Evolutionary conservation across 1,140 invertebrate genomes (phyloP), one percentile per base, ranked within the genome.

Genomic region (Chionoecetes opilio): DNA sequence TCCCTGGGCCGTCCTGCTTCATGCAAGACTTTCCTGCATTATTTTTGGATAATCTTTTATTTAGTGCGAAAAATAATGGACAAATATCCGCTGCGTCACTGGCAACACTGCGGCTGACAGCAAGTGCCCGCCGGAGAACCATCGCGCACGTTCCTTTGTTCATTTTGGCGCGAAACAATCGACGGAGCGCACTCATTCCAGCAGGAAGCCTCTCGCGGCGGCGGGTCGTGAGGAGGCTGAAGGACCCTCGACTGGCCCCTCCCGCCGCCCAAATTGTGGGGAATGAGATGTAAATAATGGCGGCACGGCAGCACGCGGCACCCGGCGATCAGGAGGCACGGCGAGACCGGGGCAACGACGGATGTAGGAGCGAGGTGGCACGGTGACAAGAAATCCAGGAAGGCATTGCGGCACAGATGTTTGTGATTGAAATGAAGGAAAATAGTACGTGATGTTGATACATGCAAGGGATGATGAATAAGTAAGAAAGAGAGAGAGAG

Each of bases 161-260:
- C 93, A 94, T 91, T 94, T 94, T 94, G 88, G 89, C 93, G 93
- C 75, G 89, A 94, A 94, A 94, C 93, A 94, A 94, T 94, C 93
- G 93, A 38, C 31, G 89, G 89, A 37, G 93, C 89, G 53, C 89
- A 94, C 93, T 94, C 93, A 94, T 94, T 94, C 91, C 91, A 82
- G 93, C 93, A 75, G 75, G 93, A 93, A 86, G 53, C 34, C 88
- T 9, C 63, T 41, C 88, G 75, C 26, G 37, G 17, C 8, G 29
- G 75, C n/a, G 85, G 88, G 84, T 84, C 37, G 75, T 84, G 93
- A 91, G 89, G 38, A 86, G 87, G 37, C 37, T 94, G 63, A 82
- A 94, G 93, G 93, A 86, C 53, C 29, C 93, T 94, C 53, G 11
- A 94, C 82, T 85, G 85, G 46, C 82, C 38, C 87, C 82, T 29